Base-by-base conservation (phyloP, 1,140 invertebrate species). In the Leptopilina clavipes region DNA sequence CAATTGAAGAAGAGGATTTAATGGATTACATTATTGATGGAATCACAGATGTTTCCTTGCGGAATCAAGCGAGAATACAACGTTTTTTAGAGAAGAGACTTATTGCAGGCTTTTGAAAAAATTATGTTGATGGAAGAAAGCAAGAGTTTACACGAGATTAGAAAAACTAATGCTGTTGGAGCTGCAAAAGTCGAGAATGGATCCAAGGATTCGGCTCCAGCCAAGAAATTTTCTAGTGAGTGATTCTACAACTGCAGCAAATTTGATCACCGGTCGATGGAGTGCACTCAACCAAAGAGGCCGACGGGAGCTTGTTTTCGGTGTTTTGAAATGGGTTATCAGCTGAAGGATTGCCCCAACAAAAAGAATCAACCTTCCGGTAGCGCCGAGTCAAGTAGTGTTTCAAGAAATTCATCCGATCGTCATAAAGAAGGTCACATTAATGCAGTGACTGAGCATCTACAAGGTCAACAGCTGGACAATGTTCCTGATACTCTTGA, bases 11-110 rank as follows among this genome's bases (percentile, higher is more conserved):
- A 40, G 77, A 77, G 22, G 81, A 83, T 25, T 9, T 80, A 8
- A 72, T 85, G 6, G 75, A 85, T 44, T 78, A 83, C 40, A 6
- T 81, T 0, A 83, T 85, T 2, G 81, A 85, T 22, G 79, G 82
- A 0, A 80, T 83, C 18, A 71, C 73, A 3, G 77, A 84, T 56
- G 7, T 12, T 5, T 17, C 17, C 12, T 18, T 85, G 9, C 72
- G 71, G 9, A 78, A 76, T 14, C 79, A 83, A 5, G 25, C 25
- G 25, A 31, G 25, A 31, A 31, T 83, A 5, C 78, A 79, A 10
- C 19, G 14, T 2, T 76, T 75, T 40, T 7, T 25, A 12, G 12
- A 14, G 11, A 45, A 45, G 44, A 45, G 12, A 14, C 2, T n/a
- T n/a, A 0, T 52, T 52, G 12, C 48, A 52, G 6, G 48, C 48